Base-by-base conservation (phyloP, 2,113 vertebrate genomes). In the Myotis brandtii region DNA sequence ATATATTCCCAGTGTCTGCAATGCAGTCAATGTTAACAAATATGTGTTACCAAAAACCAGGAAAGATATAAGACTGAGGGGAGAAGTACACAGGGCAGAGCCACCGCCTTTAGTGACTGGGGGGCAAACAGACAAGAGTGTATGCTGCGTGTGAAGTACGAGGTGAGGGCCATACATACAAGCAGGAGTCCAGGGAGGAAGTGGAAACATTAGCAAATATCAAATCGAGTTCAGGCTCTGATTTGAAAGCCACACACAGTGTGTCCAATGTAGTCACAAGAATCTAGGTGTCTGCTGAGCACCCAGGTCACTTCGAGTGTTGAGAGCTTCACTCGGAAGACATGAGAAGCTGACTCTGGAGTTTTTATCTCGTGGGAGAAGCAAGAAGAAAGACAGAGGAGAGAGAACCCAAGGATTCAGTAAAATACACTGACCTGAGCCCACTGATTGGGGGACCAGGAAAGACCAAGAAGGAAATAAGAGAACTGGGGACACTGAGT, bases 91-190 rank as follows among this genome's bases (percentile, higher is more conserved):
- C 5, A 18, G 21, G 69, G 27, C 13, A 48, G 48, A 67, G 56
- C n/a, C 25, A 5, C 12, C n/a, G 67, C 16, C 56, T 4, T 25
- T 1, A 46, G 70, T 32, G n/a, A 77, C 1, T 5, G 11, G 4
- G 62, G 32, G 21, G 10, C 37, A 69, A 13, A 80, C 20, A 86
- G 72, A 54, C 56, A 46, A 69, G 43, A 14, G 21, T 0, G 5
- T 7, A 7, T 0, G 0, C 0, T 9, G 69, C 46, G 48, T 9
- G 11, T 4, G 7, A 23, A 69, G 12, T 72, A 1, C 2, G 16
- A 72, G 40, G 32, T 23, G 34, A 86, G 77, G 52, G 43, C 52
- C 46, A 56, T 12, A 37, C 6, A 6, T 12, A 23, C 9, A 14
- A 20, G 27, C 14, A 9, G 43, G 17, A n/a, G 21, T 81, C 48